Base-by-base conservation (phyloP, 2,113 vertebrate genomes). In the Aythya baeri region DNA sequence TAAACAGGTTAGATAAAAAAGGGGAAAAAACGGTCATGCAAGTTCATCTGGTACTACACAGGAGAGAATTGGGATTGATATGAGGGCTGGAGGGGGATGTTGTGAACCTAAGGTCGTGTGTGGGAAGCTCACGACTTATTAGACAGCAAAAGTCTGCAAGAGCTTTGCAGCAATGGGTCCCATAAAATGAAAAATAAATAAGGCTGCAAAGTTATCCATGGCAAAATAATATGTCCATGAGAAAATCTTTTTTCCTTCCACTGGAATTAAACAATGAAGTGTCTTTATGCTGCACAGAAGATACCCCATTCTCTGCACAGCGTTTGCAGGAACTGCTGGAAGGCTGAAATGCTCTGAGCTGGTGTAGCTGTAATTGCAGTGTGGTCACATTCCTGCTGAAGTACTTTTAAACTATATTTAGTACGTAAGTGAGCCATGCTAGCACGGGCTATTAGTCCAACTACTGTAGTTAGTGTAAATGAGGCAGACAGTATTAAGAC, bases 101-200 rank as follows among this genome's bases (percentile, higher is more conserved):
- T 23, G 2, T 62, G 3, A 50, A 38, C 12, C 15, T 26, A 18
- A 0, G 3, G 21, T 31, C 5, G 4, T 0, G 0, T 58, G 38
- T 79, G 31, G 36, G 61, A 44, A 76, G 15, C 44, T 67, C 11
- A 7, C 3, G 8, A 71, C 32, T 62, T 83, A 17, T 3, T 38
- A 78, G 65, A 44, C 65, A 67, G 1, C 14, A 55, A 67, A 62
- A 7, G 6, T 38, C 62, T 76, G 20, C 11, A 34, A 62, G 36
- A 83, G 26, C 43, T 43, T 34, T 34, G 43, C 7, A 62, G n/a
- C 32, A 70, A 2, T 8, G 18, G 7, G 9, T 68, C 11, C 26
- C 32, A 65, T 81, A 68, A 86, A 88, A 73, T 23, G 20, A 6
- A 63, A 21, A 34, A 62, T 31, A 55, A 41, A 29, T 7, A 61